Base-by-base conservation (phyloP, 2,113 vertebrate species). In the Cochlearius cochlearius region DNA sequence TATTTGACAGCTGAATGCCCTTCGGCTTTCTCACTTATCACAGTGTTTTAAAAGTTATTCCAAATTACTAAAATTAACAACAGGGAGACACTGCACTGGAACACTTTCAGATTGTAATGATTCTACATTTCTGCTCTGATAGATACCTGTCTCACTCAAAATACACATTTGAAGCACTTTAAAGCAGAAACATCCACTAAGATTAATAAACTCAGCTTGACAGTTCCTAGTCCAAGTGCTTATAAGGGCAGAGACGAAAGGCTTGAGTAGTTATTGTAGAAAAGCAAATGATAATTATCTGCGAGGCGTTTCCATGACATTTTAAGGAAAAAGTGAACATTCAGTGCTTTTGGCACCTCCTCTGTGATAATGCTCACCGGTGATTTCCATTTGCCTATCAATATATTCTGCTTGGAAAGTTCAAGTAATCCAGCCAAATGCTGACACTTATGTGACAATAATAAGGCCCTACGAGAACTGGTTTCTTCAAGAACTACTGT, bases 201-300 rank as follows among this genome's bases (percentile, higher is more conserved):
- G 64, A 83, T 92, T 67, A 60, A 89, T 82, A 82, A 85, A 90
- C 11, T 85, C 64, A 60, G 66, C 32, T 81, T 92, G 84, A 3
- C 39, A 95, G 64, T 94, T 92, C 34, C 72, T 29, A 84, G 47
- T 81, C 56, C 94, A 92, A 96, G 63, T 53, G 50, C 72, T 83
- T 88, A 29, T 74, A 84, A 76, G 47, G 67, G 88, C 59, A 86
- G 50, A 86, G 55, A 77, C 0, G 0, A 39, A 82, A 86, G 38
- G 47, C 41, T 63, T 41, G 43, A 82, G 56, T 27, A 62, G 69
- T 81, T 55, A 55, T 3, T 82, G 89, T 11, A 74, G 76, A 85
- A 91, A 89, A 86, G 83, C 55, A 94, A 86, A 78, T 55, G 1
- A 72, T 75, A 89, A 89, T 94, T 94, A 91, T 59, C 89, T 86